Conservation (phyloP, 2,113 vertebrate genomes). For the Odontophorus gujanensis region DNA sequence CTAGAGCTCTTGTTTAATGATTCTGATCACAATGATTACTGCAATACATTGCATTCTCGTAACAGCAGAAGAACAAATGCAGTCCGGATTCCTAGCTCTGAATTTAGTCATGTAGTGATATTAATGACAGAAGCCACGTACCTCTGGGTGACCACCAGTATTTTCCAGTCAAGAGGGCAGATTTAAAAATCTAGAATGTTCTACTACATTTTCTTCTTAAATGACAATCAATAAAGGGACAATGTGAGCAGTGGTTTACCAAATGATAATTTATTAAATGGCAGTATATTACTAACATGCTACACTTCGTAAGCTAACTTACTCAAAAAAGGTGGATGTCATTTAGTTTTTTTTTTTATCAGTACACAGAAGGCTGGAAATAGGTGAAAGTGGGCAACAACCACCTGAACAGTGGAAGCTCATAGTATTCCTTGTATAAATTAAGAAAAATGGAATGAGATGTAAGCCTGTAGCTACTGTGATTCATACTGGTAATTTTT, state of each 20-base stretch:
- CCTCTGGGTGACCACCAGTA: background rate
- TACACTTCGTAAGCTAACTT: background rate
- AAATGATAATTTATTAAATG: background rate
- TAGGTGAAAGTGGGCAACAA: background rate
- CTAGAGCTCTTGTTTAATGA: background rate
- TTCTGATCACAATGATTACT: background rate
- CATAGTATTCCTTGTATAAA: background rate
- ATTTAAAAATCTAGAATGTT: background rate
- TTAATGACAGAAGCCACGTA: background rate
- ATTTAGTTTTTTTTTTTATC: background rate
- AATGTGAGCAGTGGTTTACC: fast-evolving
- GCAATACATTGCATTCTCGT: background rate
- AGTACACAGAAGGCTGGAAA: background rate
- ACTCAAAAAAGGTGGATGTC: background rate
- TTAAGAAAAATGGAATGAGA: background rate
- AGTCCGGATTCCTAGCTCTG: background rate
- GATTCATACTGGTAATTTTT: background rate
- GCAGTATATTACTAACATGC: background rate
- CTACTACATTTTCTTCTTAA: background rate
- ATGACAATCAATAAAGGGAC: background rate
- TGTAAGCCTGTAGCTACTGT: background rate
- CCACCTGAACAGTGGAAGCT: background rate
- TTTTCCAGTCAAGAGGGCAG: background rate
- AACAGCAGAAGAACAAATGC: background rate
- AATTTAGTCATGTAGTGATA: background rate